phyloP scores from a whole-genome alignment of 2,797 vertebrate genomes.

The Fistularia tabacaria region DNA sequence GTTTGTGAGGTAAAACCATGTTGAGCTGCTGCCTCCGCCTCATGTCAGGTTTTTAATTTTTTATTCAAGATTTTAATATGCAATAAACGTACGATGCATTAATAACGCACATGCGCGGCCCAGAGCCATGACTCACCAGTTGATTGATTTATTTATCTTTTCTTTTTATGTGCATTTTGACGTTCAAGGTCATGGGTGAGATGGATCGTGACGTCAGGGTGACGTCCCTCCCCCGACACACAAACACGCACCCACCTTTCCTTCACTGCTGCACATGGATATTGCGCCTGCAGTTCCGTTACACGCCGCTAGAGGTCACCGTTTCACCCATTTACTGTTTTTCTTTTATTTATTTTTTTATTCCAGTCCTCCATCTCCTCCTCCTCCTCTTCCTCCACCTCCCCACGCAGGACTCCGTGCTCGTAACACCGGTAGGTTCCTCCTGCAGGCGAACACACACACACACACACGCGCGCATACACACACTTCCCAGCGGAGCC shows the following conservation, averaged over 20 bases:
- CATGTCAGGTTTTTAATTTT: no score
- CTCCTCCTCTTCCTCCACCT: not conserved
- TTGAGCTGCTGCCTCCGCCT: no score
- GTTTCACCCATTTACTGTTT: slow-evolving; percentile 11
- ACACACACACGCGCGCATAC: no score
- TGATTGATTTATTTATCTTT: not conserved
- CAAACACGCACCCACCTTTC: slow-evolving; percentile 21
- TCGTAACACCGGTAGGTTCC: slow-evolving; percentile 64
- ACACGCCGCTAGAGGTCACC: slow-evolving; percentile 54
- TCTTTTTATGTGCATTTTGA: slow-evolving; percentile 43
- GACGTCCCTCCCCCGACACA: slow-evolving; percentile 33
- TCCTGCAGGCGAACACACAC: no score
- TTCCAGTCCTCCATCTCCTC: slow-evolving; percentile 20
- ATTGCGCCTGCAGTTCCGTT: slow-evolving; percentile 30
- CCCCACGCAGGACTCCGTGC: slow-evolving; percentile 39
- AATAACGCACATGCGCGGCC: no score
- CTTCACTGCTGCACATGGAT: slow-evolving; percentile 11
- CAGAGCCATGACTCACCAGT: not conserved
- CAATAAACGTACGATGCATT: no score
- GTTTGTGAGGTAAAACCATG: not conserved
- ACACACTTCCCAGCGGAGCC: not conserved
- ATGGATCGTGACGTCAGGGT: slow-evolving; percentile 45
- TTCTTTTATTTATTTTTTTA: slow-evolving; percentile 1
- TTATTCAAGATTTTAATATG: no score
- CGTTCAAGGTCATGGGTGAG: slow-evolving; percentile 67